Evolutionary conservation across 2,797 vertebrate species (phyloP).

Genomic region (Catostomus latipinnis): DNA sequence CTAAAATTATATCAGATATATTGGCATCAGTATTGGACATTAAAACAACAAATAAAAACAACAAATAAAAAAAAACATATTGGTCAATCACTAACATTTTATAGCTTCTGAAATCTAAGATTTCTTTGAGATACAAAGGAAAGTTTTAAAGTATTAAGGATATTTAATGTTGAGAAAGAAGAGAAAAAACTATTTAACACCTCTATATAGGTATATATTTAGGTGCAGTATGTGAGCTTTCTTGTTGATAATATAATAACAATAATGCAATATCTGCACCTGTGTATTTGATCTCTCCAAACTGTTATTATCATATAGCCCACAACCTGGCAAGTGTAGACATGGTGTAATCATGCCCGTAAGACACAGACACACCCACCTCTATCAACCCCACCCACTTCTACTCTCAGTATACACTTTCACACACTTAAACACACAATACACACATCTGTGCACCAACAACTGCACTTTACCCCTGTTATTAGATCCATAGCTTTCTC

Average conservation of each 20-base stretch:
- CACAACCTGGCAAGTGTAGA: slow-evolving; percentile 50
- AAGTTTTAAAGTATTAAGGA: no score
- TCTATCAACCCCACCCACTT: slow-evolving; percentile 21
- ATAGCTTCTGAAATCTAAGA: no score
- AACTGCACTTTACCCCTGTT: slow-evolving; percentile 16
- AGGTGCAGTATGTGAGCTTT: not conserved
- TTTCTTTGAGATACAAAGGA: no score
- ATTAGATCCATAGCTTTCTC: not conserved
- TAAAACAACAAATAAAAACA: no score
- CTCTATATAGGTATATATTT: no score
- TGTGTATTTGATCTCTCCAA: slow-evolving; percentile 36
- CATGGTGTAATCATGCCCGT: slow-evolving; percentile 43
- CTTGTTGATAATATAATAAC: not conserved
- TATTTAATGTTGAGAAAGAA: no score
- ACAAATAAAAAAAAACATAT: no score
- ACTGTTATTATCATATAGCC: slow-evolving; percentile 4
- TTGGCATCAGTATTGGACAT: no score
- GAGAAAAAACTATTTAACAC: no score
- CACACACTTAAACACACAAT: not conserved
- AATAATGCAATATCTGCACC: not conserved
- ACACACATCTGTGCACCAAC: slow-evolving; percentile 32
- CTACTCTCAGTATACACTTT: not conserved
- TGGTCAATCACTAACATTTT: no score
- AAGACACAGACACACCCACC: slow-evolving; percentile 39
- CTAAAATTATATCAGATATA: no score